A percentile compares a stretch with the other conserved stretches of the same genome.
phyloP scores from a whole-genome alignment of 1,140 invertebrate species.

The Amyelois transitella region DNA sequence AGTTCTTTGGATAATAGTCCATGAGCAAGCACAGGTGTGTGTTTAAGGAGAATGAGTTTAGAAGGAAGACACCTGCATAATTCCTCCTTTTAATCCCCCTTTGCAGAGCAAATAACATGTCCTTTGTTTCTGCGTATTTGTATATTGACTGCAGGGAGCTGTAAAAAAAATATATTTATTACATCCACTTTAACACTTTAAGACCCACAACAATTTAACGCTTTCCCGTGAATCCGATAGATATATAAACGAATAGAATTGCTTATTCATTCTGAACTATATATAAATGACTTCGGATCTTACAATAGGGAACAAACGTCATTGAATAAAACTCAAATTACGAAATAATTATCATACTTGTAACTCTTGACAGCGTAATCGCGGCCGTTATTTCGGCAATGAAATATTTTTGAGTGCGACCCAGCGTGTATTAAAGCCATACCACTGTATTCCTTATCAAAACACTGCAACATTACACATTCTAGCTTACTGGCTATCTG shows the following conservation, averaged over 20 bases:
- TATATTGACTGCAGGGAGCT: background rate
- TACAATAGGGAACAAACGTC: too few relatives aligned
- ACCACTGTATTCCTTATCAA: slow-evolving; percentile 17
- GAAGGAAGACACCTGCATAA: slow-evolving; percentile 8
- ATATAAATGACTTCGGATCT: too few relatives aligned
- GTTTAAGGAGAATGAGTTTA: slow-evolving; percentile 14
- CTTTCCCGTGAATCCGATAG: too few relatives aligned
- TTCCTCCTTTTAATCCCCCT: background rate
- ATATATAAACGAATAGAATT: too few relatives aligned
- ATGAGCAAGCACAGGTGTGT: slow-evolving; percentile 30
- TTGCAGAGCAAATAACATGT: background rate
- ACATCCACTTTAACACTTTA: too few relatives aligned
- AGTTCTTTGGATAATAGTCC: slow-evolving; percentile 38
- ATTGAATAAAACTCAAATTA: too few relatives aligned
- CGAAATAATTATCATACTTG: slow-evolving; percentile 21
- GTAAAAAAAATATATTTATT: background rate
- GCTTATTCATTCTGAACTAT: too few relatives aligned
- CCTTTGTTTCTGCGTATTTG: background rate
- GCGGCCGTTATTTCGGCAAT: slow-evolving; percentile 19
- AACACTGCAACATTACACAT: slow-evolving; percentile 13
- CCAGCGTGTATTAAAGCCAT: slow-evolving; percentile 22
- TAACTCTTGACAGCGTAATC: slow-evolving; percentile 29
- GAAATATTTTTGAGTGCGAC: slow-evolving; percentile 32
- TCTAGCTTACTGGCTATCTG: slow-evolving; percentile 6
- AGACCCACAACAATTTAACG: too few relatives aligned